A percentile compares a stretch with the other conserved stretches of the same genome.
These are phyloP conservation scores for Rhinophrynus dorsalis DNA, from an alignment of 2,797 vertebrate species.

Conservation along the genomic window DNA sequence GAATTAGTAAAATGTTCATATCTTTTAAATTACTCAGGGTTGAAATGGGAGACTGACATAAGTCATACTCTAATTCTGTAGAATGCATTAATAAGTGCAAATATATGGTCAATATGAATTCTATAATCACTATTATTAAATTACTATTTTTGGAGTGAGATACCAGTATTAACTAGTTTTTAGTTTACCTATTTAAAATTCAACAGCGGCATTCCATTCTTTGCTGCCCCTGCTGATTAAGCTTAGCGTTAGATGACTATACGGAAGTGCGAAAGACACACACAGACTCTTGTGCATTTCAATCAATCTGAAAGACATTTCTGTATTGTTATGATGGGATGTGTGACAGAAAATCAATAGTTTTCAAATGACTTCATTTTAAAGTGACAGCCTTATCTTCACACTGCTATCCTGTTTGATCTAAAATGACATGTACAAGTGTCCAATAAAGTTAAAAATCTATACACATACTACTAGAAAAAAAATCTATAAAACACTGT, in stretches of 20 bases:
- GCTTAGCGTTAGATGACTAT: not conserved
- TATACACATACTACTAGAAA: not conserved
- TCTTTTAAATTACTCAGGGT: too few relatives aligned
- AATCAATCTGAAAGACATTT: slow-evolving; percentile 36
- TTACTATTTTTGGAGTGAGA: too few relatives aligned
- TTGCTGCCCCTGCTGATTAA: not conserved
- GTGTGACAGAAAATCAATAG: slow-evolving; percentile 54
- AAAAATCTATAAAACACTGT: not conserved
- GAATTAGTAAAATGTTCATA: too few relatives aligned
- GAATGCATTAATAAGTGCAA: too few relatives aligned
- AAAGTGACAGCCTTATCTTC: slow-evolving; percentile 43
- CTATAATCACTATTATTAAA: too few relatives aligned
- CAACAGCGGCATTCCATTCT: not conserved
- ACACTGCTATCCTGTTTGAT: slow-evolving; percentile 29
- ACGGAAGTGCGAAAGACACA: not conserved
- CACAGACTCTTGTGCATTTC: slow-evolving; percentile 48
- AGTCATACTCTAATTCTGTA: too few relatives aligned
- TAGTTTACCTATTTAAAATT: too few relatives aligned
- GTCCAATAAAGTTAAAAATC: not conserved
- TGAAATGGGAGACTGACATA: too few relatives aligned
- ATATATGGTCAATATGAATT: too few relatives aligned
- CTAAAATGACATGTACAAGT: slow-evolving; percentile 10
- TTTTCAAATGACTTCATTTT: slow-evolving; percentile 44
- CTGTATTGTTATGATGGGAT: slow-evolving; percentile 54
- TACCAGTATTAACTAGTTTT: too few relatives aligned